Conservation (phyloP, 2,888 invertebrate genomes). For the Prionchulus punctatus region DNA sequence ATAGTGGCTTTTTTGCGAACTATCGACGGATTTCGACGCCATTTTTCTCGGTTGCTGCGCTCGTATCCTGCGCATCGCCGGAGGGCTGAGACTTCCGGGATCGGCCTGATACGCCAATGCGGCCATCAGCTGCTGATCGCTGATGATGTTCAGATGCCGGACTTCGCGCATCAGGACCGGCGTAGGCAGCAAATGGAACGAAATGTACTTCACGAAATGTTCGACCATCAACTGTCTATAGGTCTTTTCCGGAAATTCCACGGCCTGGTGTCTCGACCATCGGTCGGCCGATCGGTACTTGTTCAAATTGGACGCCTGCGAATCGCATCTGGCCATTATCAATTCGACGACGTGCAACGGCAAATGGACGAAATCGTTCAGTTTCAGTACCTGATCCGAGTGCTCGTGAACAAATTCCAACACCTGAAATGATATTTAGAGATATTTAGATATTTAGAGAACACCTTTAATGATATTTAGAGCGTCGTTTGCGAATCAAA, state of each 20-base stretch:
- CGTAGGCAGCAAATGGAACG: slow-evolving; percentile 84
- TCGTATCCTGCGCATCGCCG: too few relatives aligned
- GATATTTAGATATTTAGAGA: too few relatives aligned
- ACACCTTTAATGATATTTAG: too few relatives aligned
- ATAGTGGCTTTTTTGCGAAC: too few relatives aligned
- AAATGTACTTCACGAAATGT: slow-evolving; percentile 76
- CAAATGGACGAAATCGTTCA: slow-evolving; percentile 73
- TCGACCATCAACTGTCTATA: slow-evolving; percentile 44
- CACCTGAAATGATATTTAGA: slow-evolving; percentile 55
- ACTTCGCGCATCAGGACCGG: slow-evolving; percentile 81
- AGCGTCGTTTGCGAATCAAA: too few relatives aligned
- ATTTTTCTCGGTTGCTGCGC: too few relatives aligned
- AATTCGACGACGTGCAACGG: slow-evolving; percentile 80
- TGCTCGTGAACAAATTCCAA: slow-evolving; percentile 82
- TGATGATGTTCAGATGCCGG: slow-evolving; percentile 68
- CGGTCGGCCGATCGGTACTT: slow-evolving; percentile 83
- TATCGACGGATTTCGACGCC: too few relatives aligned
- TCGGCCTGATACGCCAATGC: slow-evolving; percentile 78
- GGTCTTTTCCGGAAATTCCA: slow-evolving; percentile 52
- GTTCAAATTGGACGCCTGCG: slow-evolving; percentile 77
- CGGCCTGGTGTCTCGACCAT: slow-evolving; percentile 88
- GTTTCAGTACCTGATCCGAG: slow-evolving; percentile 74
- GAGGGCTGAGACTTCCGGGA: slow-evolving; percentile 6
- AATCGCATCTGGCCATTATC: slow-evolving; percentile 69
- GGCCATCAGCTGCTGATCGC: slow-evolving; percentile 77